Base-by-base conservation (phyloP, 2,797 vertebrate species). In the Acrocephalus scirpaceus region DNA sequence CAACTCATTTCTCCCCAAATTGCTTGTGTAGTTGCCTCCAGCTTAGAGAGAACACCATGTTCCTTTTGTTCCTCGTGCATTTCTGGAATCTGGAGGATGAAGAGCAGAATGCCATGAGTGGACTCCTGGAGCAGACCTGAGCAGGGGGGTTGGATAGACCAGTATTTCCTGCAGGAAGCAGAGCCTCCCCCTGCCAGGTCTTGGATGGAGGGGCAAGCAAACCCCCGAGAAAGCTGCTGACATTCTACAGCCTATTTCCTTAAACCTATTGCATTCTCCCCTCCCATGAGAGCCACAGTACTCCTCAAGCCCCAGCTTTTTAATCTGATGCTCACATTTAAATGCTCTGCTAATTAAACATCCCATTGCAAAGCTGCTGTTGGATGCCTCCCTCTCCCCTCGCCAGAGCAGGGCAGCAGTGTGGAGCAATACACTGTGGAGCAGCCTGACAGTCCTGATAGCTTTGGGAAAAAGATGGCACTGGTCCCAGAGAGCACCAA, bases 301-400 rank as follows among this genome's bases (percentile, higher is more conserved):
- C 50, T 75, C 61, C 67, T 64, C 2, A 1, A 0, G 42, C 27
- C 65, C 38, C 44, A 40, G 75, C 23, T 91, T 90, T 93, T 75
- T 85, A 64, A 95, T 76, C 61, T 53, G 44, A 64, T 23, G 60
- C n/a, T 74, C 7, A 21, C 67, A 75, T 90, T 94, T 65, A 90
- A 96, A 72, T 16, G 6, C 78, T 87, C 76, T 90, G 87, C 88
- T 95, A 91, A 95, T 80, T 65, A 96, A 94, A 78, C 40, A 88
- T 76, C 60, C 65, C 72, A 87, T 70, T 88, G 88, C 36, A 86
- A 89, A 81, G 76, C 74, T 92, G 88, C 77, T 87, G 79, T 83
- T 70, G 58, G 56, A 88, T 76, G 79, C 18, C 15, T 83, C 78
- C 45, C 44, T 51, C 54, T 96, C n/a, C 86, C 77, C 69, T 27